Base-by-base conservation (phyloP, 1,140 invertebrate genomes). In the Leptopilina clavipes region DNA sequence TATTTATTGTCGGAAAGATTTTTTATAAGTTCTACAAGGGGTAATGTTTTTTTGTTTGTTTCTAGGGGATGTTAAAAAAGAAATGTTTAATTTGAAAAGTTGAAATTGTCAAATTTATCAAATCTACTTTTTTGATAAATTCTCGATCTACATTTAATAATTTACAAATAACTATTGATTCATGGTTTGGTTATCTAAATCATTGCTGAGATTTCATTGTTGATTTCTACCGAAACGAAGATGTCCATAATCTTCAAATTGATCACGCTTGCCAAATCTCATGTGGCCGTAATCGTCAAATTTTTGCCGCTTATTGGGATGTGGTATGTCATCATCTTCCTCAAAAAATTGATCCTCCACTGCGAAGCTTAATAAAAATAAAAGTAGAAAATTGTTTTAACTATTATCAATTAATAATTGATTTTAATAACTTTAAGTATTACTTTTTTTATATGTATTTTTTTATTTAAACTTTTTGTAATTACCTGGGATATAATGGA, bases 181-280 rank as follows among this genome's bases (percentile, higher is more conserved):
- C 14, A 31, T 31, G 25, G 25, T 31, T 31, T 5, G 1, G 1
- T 31, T 31, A n/a, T n/a, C n/a, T n/a, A n/a, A n/a, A n/a, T n/a
- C n/a, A n/a, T n/a, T n/a, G n/a, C n/a, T n/a, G n/a, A n/a, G n/a
- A n/a, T 31, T 31, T 65, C 11, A 65, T 2, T 31, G 59, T 65
- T 31, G 25, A 31, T 65, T 65, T 65, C 59, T 65, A 8, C 59
- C 59, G 12, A 65, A 65, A 31, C 59, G 59, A 65, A 65, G 59
- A n/a, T 65, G 59, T 37, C 59, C 59, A 31, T 65, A 65, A n/a
- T 65, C 59, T 65, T 65, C 59, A 31, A 65, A 65, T 65, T 65
- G 59, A 31, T 65, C 59, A 11, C 59, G 59, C 7, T 65, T 65
- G 10, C 59, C 59, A n/a, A 65, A 65, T 65, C 59, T 65, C 25